Percentiles rank a stretch among this genome's conserved stretches.
Evolutionary conservation across 2,888 invertebrate genomes (phyloP).

Genomic region (Mantis religiosa): DNA sequence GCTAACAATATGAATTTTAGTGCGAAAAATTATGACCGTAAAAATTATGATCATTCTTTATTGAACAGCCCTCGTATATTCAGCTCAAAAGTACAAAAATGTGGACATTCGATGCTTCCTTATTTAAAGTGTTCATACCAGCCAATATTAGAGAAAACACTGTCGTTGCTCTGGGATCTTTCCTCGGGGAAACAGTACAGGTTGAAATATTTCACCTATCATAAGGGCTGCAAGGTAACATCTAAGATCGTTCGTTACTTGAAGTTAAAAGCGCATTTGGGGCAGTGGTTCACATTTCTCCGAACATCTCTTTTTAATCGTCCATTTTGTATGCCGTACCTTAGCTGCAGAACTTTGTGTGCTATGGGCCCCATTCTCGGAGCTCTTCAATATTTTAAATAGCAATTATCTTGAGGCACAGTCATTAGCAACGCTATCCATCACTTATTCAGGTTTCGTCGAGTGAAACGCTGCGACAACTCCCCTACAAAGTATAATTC

Average conservation of each 20-base stretch:
- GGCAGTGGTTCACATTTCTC: neutral
- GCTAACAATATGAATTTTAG: too few species aligned
- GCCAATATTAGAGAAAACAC: too few species aligned
- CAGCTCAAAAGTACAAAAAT: too few species aligned
- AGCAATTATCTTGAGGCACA: neutral
- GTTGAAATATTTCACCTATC: too few species aligned
- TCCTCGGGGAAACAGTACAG: too few species aligned
- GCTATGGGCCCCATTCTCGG: neutral
- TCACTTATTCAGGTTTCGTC: neutral
- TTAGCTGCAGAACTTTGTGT: neutral
- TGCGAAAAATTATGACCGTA: too few species aligned
- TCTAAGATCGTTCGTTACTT: neutral
- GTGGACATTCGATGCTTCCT: too few species aligned
- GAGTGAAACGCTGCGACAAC: neutral
- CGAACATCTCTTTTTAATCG: neutral
- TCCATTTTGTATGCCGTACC: neutral
- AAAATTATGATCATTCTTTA: too few species aligned
- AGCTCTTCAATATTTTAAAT: neutral
- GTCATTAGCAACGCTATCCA: neutral
- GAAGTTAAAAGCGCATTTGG: neutral
- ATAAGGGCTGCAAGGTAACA: too few species aligned
- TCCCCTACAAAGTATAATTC: neutral
- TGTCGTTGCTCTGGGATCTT: too few species aligned
- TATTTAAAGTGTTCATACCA: too few species aligned
- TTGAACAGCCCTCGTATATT: too few species aligned